Conservation (phyloP, 2,797 vertebrate species). For the Echiichthys vipera region DNA sequence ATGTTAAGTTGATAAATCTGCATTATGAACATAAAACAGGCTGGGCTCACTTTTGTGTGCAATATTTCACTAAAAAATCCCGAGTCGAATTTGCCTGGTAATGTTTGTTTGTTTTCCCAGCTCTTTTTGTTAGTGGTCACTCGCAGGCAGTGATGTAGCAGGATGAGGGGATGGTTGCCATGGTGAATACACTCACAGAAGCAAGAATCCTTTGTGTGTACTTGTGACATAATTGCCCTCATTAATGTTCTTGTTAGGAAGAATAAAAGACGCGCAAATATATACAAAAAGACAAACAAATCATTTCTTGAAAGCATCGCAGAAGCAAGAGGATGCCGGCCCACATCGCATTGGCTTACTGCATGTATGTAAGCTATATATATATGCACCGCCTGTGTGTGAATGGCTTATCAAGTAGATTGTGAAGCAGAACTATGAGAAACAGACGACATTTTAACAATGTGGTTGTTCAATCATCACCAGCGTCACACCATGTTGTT, state of each 20-base stretch:
- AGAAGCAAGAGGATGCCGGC: neutral
- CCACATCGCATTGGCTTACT: neutral
- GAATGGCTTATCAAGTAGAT: neutral
- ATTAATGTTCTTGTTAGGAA: slow-evolving; percentile 43
- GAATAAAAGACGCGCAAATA: slow-evolving; percentile 27
- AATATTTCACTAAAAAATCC: neutral
- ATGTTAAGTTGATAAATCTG: slow-evolving; percentile 40
- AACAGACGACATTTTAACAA: slow-evolving; percentile 32
- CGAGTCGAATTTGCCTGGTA: slow-evolving; percentile 6
- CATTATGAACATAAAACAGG: slow-evolving; percentile 37
- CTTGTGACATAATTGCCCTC: slow-evolving; percentile 57
- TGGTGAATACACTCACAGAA: slow-evolving; percentile 52
- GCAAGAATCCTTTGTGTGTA: slow-evolving; percentile 37
- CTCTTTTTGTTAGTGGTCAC: slow-evolving; percentile 37
- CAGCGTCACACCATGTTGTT: slow-evolving; percentile 21
- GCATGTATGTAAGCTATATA: neutral
- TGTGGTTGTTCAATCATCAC: slow-evolving; percentile 34
- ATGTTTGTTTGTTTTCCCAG: slow-evolving; percentile 22
- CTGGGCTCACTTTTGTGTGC: neutral
- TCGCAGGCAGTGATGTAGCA: slow-evolving; percentile 46
- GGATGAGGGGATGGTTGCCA: slow-evolving; percentile 64
- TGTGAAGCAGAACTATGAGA: slow-evolving; percentile 17
- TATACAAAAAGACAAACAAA: slow-evolving; percentile 8
- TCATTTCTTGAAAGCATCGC: neutral
- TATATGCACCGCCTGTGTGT: neutral